Conservation (phyloP, 1,140 invertebrate species). For the Calephelis virginiensis region DNA sequence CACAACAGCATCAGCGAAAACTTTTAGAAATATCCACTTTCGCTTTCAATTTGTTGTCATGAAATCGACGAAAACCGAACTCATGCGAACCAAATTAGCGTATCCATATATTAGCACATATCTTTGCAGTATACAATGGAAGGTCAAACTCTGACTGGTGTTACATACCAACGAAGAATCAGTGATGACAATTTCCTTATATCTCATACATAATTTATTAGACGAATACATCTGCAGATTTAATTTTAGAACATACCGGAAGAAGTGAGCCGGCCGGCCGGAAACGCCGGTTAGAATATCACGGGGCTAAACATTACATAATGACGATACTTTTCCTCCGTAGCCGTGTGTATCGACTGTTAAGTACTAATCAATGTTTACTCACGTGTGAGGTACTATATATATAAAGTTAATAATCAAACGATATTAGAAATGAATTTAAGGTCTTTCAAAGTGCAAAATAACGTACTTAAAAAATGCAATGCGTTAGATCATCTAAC, state of each 20-base stretch:
- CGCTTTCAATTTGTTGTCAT: slow-evolving; percentile 43
- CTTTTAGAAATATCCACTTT: slow-evolving; percentile 40
- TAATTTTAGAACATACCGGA: slow-evolving; percentile 7
- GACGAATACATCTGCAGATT: not conserved
- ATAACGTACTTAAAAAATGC: too few relatives aligned
- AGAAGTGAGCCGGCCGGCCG: slow-evolving; percentile 1
- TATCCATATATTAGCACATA: slow-evolving; percentile 52
- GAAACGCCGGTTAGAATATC: not conserved
- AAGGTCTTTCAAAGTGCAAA: too few relatives aligned
- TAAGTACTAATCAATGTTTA: too few relatives aligned
- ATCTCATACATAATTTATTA: slow-evolving; percentile 14
- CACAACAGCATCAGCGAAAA: slow-evolving; percentile 16
- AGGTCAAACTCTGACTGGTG: slow-evolving; percentile 50
- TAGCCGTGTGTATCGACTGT: not conserved
- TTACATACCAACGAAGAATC: slow-evolving; percentile 62
- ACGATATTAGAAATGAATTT: too few relatives aligned
- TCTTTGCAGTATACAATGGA: slow-evolving; percentile 67
- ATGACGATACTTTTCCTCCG: not conserved
- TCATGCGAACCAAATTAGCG: slow-evolving; percentile 59
- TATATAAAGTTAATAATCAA: too few relatives aligned
- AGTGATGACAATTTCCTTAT: slow-evolving; percentile 31
- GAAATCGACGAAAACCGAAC: slow-evolving; percentile 42
- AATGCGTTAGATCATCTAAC: too few relatives aligned
- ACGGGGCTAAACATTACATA: not conserved
- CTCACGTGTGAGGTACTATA: too few relatives aligned